Evolutionary conservation across 2,888 invertebrate genomes (phyloP), one percentile per base, ranked within the genome.

Genomic region (Caenorhabditis panamensis): DNA sequence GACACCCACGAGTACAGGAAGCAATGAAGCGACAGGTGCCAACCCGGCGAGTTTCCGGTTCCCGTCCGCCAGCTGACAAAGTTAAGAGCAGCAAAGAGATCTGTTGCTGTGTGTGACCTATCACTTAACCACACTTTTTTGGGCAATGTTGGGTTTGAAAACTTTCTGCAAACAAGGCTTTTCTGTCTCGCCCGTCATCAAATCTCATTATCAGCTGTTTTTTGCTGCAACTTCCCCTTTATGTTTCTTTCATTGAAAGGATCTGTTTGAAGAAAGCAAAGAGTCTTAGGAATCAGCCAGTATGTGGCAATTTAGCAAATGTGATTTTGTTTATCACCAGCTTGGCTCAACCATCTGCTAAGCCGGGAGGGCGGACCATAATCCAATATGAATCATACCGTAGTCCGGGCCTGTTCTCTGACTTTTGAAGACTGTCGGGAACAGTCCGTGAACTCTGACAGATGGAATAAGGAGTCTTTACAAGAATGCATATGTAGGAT

Each of bases 301-400:
- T 9, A 24, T 59, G 58, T 66, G 16, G 24, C 64, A 73, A 66
- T 64, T 66, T 75, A 3, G 22, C 26, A 66, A 66, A 75, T 75
- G 59, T 26, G 41, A 61, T 61, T 41, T 53, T 75, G 75, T 75
- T 75, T 66, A 61, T 66, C 26, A 26, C 6, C 22, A 28, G 41
- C 22, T 11, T 22, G 41, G 41, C 41, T 54, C 26, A 53, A 20
- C 41, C 53, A 41, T 37, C 41, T 2, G 49, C 31, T 62, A 58
- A 58, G 58, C 64, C 51, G 13, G 8, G 36, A 51, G 58, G 26
- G 36, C 26, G 51, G 54, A 26, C 47, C 51, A 49, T 37, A 37
- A 59, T 47, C 51, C 41, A 59, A 59, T 68, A 68, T 67, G 66
- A 75, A 53, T 75, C 75, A 59, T 75, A 66, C 75, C 56, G 75